phyloP scores from a whole-genome alignment of 2,888 invertebrate genomes.

The Xanthostigma xanthostigma region DNA sequence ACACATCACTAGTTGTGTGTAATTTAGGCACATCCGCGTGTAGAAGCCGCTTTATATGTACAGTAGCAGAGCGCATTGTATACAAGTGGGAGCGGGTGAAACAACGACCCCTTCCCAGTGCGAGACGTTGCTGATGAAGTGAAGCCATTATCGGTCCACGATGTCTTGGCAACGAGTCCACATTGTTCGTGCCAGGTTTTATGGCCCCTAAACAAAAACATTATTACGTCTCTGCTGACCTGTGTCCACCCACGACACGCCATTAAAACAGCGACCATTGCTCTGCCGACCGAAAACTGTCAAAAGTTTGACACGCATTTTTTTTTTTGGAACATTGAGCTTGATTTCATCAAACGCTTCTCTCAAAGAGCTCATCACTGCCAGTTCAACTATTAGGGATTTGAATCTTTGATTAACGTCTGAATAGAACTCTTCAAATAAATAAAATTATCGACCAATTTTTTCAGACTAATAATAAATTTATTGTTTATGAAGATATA shows the following conservation, averaged over 20 bases:
- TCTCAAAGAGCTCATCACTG: too few species aligned
- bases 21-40: background rate
- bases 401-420: too few species aligned
- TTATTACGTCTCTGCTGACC: slow-evolving; percentile 17
- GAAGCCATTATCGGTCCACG: slow-evolving; percentile 22
- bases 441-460: too few species aligned
- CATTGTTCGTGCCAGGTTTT: slow-evolving; percentile 22
- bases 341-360: too few species aligned
- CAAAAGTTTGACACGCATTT: too few species aligned
- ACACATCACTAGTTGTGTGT: background rate
- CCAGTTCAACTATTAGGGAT: too few species aligned
- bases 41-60: background rate
- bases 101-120: background rate
- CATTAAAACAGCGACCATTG: too few species aligned
- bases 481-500: too few species aligned
- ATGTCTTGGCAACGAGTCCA: slow-evolving; percentile 22
- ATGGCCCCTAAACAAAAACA: slow-evolving; percentile 27
- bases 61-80: background rate
- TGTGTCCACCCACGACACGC: background rate
- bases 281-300: too few species aligned
- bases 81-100: background rate
- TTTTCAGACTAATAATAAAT: too few species aligned
- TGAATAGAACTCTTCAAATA: too few species aligned
- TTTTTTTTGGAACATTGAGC: too few species aligned
- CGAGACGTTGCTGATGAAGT: slow-evolving; percentile 15